Base-by-base conservation (phyloP, 2,797 vertebrate genomes). In the Pipistrellus kuhlii region DNA sequence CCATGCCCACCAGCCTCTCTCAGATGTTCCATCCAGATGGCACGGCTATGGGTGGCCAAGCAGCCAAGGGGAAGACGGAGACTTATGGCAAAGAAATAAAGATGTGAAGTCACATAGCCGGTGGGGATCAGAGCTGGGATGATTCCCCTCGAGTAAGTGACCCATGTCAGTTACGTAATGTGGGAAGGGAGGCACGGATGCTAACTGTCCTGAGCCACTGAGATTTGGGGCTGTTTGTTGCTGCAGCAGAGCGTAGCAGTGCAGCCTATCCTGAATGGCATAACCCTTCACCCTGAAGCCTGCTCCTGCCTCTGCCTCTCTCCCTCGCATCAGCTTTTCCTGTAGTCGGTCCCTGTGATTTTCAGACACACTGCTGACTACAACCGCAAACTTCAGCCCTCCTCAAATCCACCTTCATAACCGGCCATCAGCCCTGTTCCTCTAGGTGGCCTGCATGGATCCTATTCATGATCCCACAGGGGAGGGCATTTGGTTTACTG, bases 361-460 rank as follows among this genome's bases (percentile, higher is more conserved):
- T 55, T 23, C 23, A 46, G 51, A 46, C 14, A 14, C 44, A 48
- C 17, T 5, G 90, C 55, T 88, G 55, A 73, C n/a, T 5, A 53
- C 12, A 8, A 66, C 64, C 13, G 51, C 5, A 20, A 62, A 66
- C 72, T 69, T 91, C 44, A 21, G 14, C 25, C 76, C 32, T 85
- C 32, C 38, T 92, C 27, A 57, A 72, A 81, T 76, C 41, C n/a
- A 13, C 30, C 92, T 95, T 88, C 46, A 44, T 55, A 90, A 90
- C 41, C 8, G 46, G 23, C 1, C 8, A n/a, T 69, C 21, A 27
- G 27, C 20, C 20, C 38, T 30, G 8, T 25, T 92, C 27, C 71
- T 21, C 46, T 90, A 23, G 11, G 20, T 8, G 55, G 41, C 18
- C 32, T 15, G 59, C 3, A 32, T 85, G n/a, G 25, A 68, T 85